Evolutionary conservation across 2,797 vertebrate species (phyloP).

Genomic region (Oreochromis grahami): DNA sequence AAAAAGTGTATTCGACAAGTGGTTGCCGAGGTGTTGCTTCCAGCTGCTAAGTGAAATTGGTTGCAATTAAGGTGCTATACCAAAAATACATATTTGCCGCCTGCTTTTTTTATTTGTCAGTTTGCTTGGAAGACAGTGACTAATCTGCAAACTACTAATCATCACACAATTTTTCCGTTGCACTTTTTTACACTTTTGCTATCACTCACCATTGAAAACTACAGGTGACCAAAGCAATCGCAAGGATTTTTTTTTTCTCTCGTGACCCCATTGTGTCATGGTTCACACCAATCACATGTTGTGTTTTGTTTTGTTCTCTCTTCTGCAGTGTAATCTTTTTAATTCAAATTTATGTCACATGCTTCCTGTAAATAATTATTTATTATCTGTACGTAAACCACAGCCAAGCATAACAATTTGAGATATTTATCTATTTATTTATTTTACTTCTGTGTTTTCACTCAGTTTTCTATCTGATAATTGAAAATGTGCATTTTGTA

Average conservation of each 20-base stretch:
- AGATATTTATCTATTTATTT: neutral
- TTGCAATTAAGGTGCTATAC: neutral
- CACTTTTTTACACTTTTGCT: neutral
- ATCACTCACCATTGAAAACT: neutral
- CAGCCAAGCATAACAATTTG: neutral
- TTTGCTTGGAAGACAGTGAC: neutral
- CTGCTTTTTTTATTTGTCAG: neutral
- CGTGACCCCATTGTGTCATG: neutral
- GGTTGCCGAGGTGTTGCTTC: neutral
- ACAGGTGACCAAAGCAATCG: neutral
- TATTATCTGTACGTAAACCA: neutral
- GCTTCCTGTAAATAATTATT: neutral
- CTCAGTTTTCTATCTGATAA: neutral
- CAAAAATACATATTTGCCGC: neutral
- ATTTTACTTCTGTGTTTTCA: neutral
- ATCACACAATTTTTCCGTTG: fast-evolving
- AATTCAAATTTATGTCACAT: neutral
- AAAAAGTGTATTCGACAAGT: neutral
- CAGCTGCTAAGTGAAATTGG: neutral
- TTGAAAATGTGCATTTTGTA: neutral
- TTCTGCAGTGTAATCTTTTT: neutral
- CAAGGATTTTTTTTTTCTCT: fast-evolving
- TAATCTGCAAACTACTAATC: neutral
- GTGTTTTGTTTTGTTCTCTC: neutral
- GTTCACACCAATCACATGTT: neutral